phyloP scores from a whole-genome alignment of 2,888 invertebrate genomes.

The Orthosia cruda region DNA sequence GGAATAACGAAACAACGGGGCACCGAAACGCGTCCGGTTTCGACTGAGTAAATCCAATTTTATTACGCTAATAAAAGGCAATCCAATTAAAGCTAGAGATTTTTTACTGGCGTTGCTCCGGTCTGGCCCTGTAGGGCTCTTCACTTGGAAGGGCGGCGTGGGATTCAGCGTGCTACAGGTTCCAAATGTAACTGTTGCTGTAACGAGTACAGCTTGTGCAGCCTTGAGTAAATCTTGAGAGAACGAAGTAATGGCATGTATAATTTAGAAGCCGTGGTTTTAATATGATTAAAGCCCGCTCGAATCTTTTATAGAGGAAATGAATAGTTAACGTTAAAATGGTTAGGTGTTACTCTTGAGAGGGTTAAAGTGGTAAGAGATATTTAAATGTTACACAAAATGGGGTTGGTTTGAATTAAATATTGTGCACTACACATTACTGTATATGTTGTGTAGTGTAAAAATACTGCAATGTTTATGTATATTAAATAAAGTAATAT shows the following conservation, averaged over 20 bases:
- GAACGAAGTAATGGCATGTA: conserved; percentile 63
- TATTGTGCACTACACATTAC: not conserved
- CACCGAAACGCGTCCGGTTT: conserved; percentile 79
- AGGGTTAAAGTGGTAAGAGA: conserved; percentile 29
- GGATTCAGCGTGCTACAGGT: conserved; percentile 77
- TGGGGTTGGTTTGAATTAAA: conserved; percentile 2
- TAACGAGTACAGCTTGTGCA: conserved; percentile 68
- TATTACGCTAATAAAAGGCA: conserved; percentile 90
- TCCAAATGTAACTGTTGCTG: conserved; percentile 79
- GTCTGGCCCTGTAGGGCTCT: conserved; percentile 78
- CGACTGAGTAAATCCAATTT: conserved; percentile 88
- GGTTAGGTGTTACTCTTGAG: conserved; percentile 34
- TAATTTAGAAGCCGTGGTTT: conserved; percentile 66
- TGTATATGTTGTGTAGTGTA: too few relatives aligned
- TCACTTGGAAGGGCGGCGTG: conserved; percentile 75
- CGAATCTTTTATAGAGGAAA: conserved; percentile 40
- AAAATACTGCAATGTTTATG: too few relatives aligned
- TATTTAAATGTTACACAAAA: conserved; percentile 6
- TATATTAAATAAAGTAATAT: conserved; percentile 17
- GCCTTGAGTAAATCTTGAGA: conserved; percentile 60
- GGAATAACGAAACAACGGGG: conserved; percentile 81
- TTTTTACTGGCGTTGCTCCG: conserved; percentile 84
- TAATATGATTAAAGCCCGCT: conserved; percentile 62
- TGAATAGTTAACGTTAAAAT: conserved; percentile 46
- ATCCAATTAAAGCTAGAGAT: conserved; percentile 89